Conservation (phyloP, 2,888 invertebrate genomes). For the Drosophila borealis region DNA sequence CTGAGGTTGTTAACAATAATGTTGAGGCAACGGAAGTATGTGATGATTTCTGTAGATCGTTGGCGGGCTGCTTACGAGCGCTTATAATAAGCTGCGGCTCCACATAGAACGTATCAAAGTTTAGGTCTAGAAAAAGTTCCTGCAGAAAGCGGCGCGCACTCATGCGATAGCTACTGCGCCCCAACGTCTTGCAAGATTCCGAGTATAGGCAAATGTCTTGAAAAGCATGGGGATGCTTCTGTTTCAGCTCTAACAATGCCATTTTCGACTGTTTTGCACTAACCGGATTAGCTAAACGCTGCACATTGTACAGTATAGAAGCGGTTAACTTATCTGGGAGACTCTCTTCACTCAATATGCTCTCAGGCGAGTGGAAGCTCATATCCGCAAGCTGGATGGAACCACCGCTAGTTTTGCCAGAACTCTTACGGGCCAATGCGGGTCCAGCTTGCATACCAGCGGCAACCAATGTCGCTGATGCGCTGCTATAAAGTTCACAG, state of each 20-base stretch:
- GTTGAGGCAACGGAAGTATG: not conserved
- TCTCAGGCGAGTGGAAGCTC: conserved; percentile 85
- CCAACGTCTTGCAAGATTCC: conserved; percentile 93
- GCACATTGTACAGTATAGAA: conserved; percentile 89
- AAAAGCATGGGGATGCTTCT: conserved; percentile 90
- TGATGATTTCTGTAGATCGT: conserved; percentile 22
- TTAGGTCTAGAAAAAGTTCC: conserved; percentile 95
- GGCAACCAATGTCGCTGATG: conserved; percentile 68
- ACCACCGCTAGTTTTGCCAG: conserved; percentile 1
- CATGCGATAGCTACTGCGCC: conserved; percentile 92
- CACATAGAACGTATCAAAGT: conserved; percentile 88
- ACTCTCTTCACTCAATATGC: conserved; percentile 84
- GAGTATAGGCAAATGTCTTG: conserved; percentile 96
- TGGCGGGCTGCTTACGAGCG: conserved; percentile 60
- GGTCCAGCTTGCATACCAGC: conserved; percentile 68
- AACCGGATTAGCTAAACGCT: conserved; percentile 91
- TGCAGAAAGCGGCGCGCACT: conserved; percentile 94
- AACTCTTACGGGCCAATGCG: conserved; percentile 45
- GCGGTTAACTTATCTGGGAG: conserved; percentile 83
- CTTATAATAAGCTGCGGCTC: conserved; percentile 86
- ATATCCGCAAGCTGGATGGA: conserved; percentile 80
- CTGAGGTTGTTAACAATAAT: not conserved
- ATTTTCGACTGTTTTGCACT: conserved; percentile 93
- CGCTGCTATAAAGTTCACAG: conserved; percentile 70
- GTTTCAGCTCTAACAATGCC: conserved; percentile 90